A percentile compares a stretch with the other conserved stretches of the same genome.
phyloP scores from a whole-genome alignment of 2,888 invertebrate genomes.

The Balanococcus diminutus region DNA sequence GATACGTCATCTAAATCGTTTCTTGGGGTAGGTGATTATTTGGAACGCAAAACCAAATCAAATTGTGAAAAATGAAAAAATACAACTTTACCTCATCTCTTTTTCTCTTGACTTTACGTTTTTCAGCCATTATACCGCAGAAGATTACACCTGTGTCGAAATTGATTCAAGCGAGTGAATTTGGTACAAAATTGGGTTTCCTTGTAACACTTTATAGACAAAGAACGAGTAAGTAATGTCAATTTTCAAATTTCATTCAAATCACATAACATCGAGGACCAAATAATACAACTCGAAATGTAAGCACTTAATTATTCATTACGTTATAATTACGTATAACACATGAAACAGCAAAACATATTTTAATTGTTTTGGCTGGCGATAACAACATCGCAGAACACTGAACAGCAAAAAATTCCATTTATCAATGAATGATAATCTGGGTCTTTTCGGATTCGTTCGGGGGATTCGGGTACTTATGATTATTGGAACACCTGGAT shows the following conservation, averaged over 20 bases:
- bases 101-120: conserved; percentile 69
- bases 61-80: background rate
- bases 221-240: background rate
- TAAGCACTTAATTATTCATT: conserved; percentile 14
- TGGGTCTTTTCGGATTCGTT: background rate
- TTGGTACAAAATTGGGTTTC: background rate
- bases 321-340: background rate
- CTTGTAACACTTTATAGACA: background rate
- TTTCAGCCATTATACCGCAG: conserved; percentile 66
- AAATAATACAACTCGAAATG: background rate
- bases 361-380: conserved; percentile 46
- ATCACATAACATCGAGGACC: background rate
- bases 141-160: background rate
- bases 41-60: background rate
- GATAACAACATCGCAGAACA: conserved; percentile 21
- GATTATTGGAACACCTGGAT: background rate
- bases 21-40: background rate
- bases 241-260: background rate
- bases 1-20: background rate
- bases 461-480: too few species aligned
- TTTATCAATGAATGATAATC: background rate
- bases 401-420: conserved; percentile 3
- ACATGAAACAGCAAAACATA: conserved; percentile 23
- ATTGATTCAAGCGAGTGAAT: background rate
- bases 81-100: conserved; percentile 65